These are phyloP conservation scores for Mamestra configurata DNA, from an alignment of 1,140 invertebrate species.

Conservation along the genomic window DNA sequence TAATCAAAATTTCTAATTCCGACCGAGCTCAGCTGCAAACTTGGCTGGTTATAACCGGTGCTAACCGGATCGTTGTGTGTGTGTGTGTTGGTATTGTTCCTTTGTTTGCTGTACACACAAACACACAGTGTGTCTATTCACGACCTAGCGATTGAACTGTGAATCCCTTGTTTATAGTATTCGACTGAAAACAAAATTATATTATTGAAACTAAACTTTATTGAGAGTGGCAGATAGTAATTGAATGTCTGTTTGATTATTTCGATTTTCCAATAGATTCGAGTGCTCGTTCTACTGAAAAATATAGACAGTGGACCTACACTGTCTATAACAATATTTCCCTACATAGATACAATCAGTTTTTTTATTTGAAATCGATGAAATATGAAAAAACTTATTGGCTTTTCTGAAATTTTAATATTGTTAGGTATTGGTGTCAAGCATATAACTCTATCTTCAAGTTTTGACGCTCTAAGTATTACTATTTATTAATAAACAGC, in stretches of 20 bases:
- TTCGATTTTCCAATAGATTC: background rate
- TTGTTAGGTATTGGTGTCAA: no score
- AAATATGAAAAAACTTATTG: no score
- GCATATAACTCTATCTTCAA: no score
- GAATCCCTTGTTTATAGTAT: background rate
- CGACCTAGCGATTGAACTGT: background rate
- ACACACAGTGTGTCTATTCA: no score
- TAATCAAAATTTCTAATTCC: constrained; percentile 55
- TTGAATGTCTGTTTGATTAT: background rate
- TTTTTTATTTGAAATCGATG: no score
- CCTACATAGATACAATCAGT: background rate
- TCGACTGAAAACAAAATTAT: background rate
- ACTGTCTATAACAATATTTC: no score
- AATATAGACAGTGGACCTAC: background rate
- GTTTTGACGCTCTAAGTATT: no score
- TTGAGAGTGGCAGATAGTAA: constrained; percentile 17
- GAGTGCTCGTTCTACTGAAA: background rate
- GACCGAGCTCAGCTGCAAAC: constrained; percentile 31
- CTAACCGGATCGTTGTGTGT: background rate
- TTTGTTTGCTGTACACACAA: no score
- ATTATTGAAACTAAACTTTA: constrained; percentile 8
- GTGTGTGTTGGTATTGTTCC: background rate
- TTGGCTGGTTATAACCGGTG: constrained; percentile 29
- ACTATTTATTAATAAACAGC: no score
- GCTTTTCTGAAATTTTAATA: no score